These are phyloP conservation scores for Danaus chrysippus DNA, from an alignment of 2,888 invertebrate genomes.

Conservation along the genomic window DNA sequence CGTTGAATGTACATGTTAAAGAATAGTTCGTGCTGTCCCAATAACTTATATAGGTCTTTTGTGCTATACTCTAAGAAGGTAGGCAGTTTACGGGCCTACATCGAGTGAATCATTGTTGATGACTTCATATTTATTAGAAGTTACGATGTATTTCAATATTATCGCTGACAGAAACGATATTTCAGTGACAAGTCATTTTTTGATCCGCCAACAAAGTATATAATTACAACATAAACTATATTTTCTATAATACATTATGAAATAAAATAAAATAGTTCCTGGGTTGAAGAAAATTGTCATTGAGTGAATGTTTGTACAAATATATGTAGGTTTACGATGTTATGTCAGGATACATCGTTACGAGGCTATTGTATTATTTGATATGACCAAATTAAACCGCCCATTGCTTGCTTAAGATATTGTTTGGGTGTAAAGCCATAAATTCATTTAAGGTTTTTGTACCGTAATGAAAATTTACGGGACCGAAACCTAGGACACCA, in stretches of 20 bases:
- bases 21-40: constrained; percentile 5
- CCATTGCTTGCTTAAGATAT: constrained; percentile 14
- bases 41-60: constrained; percentile 9
- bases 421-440: constrained; percentile 37
- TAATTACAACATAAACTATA: too few species aligned
- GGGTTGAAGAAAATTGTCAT: neutral
- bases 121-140: constrained; percentile 42
- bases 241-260: neutral
- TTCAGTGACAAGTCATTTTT: constrained; percentile 1
- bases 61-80: constrained; percentile 12
- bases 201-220: constrained; percentile 12
- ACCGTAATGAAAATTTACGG: constrained; percentile 38
- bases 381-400: constrained; percentile 18
- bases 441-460: constrained; percentile 35
- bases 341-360: too few species aligned
- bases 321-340: too few species aligned
- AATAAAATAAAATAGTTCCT: neutral
- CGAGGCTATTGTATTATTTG: constrained; percentile 17
- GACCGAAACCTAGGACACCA: constrained; percentile 22
- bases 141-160: constrained; percentile 32
- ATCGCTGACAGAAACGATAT: constrained; percentile 25
- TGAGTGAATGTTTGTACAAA: constrained; percentile 13
- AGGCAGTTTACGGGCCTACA: constrained; percentile 26
- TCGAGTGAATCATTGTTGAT: constrained; percentile 40
- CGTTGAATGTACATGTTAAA: constrained; percentile 6